These are phyloP conservation scores for Alsophila aescularia DNA, from an alignment of 2,888 invertebrate species.

Conservation along the genomic window DNA sequence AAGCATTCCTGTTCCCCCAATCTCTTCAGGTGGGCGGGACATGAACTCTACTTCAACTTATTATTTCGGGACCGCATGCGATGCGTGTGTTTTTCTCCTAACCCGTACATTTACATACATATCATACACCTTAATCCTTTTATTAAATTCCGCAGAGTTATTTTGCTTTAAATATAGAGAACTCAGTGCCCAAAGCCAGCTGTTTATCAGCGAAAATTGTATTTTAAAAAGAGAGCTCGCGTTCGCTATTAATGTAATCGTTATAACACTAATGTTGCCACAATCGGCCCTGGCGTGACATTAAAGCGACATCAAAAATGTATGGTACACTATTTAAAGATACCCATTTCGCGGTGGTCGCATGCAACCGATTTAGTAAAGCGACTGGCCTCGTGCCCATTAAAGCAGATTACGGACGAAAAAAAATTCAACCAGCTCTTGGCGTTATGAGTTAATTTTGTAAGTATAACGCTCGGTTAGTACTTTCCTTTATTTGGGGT, in stretches of 20 bases:
- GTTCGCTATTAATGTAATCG: conserved; percentile 69
- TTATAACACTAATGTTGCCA: conserved; percentile 78
- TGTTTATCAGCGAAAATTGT: conserved; percentile 35
- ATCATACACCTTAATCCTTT: conserved; percentile 67
- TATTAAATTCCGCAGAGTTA: conserved; percentile 68
- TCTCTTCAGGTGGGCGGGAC: conserved; percentile 77
- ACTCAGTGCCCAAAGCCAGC: conserved; percentile 8
- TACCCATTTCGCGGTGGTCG: conserved; percentile 76
- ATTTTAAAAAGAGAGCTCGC: conserved; percentile 36
- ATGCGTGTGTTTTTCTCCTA: conserved; percentile 75
- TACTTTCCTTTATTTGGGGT: conserved; percentile 80
- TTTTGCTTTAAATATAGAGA: conserved; percentile 45
- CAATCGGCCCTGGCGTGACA: conserved; percentile 72
- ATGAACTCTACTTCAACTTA: conserved; percentile 79
- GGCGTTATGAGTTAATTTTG: conserved; percentile 84
- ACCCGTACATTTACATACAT: conserved; percentile 67
- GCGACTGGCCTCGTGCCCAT: conserved; percentile 82
- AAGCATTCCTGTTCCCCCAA: conserved; percentile 80
- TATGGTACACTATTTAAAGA: conserved; percentile 80
- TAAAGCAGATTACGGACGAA: conserved; percentile 79
- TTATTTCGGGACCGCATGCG: conserved; percentile 75
- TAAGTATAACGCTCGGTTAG: conserved; percentile 81
- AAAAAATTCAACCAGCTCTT: conserved; percentile 77
- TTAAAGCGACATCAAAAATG: conserved; percentile 80
- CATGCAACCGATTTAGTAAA: conserved; percentile 77